phyloP scores from a whole-genome alignment of 2,113 vertebrate genomes.

The Equus quagga region DNA sequence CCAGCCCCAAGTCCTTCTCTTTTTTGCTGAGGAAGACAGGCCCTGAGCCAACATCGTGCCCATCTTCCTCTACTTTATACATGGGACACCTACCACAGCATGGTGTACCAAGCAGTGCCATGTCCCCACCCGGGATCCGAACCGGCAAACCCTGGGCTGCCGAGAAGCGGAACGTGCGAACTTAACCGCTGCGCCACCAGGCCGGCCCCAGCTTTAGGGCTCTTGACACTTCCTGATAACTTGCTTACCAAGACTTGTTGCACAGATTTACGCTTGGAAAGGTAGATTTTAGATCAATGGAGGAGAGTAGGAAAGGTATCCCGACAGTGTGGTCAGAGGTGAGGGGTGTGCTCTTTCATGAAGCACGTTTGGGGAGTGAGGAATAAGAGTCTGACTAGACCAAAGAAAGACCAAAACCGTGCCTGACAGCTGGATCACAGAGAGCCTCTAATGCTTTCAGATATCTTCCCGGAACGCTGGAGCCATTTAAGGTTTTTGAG shows the following conservation, averaged over 20 bases:
- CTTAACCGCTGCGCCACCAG: too few relatives aligned
- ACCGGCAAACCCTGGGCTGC: too few relatives aligned
- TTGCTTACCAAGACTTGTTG: not conserved
- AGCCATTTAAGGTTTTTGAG: conserved; percentile 20
- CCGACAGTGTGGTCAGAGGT: not conserved
- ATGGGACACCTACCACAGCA: too few relatives aligned
- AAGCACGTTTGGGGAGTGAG: not conserved
- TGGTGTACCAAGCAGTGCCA: too few relatives aligned
- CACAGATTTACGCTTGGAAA: not conserved
- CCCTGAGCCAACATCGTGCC: too few relatives aligned
- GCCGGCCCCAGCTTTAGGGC: not conserved
- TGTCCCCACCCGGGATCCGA: too few relatives aligned
- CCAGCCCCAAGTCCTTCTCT: too few relatives aligned
- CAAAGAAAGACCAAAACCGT: not conserved
- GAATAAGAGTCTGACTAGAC: not conserved
- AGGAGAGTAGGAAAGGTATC: not conserved
- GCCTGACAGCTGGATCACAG: not conserved
- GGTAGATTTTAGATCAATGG: not conserved
- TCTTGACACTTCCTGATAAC: not conserved
- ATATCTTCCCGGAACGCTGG: not conserved
- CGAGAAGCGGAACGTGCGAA: too few relatives aligned
- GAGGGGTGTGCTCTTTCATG: not conserved
- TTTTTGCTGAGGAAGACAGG: too few relatives aligned
- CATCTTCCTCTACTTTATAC: too few relatives aligned
- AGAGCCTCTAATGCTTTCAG: not conserved